phyloP scores from a whole-genome alignment of 2,113 vertebrate species.

The Myanophis thanlyinensis region DNA sequence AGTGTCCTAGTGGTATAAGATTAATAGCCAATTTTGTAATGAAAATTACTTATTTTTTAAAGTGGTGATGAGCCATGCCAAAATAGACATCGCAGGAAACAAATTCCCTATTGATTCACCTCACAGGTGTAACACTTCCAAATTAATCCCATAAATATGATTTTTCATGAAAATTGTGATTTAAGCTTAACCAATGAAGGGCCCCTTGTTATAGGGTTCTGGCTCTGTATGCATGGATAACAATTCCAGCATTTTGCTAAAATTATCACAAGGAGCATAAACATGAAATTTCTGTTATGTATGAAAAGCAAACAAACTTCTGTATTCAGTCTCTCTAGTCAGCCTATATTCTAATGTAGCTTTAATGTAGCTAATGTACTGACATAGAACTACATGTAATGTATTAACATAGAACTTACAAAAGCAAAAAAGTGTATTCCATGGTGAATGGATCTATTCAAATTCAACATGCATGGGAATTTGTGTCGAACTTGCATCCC shows the following conservation, averaged over 20 bases:
- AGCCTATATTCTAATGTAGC: background rate
- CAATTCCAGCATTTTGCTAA: background rate
- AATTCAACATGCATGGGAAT: background rate
- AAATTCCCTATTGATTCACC: constrained; percentile 33
- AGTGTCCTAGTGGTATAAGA: constrained; percentile 29
- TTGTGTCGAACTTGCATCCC: background rate
- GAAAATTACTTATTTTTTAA: constrained; percentile 49
- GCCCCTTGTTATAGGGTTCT: background rate
- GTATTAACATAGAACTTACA: background rate
- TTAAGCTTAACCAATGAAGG: background rate
- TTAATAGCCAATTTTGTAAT: constrained; percentile 25
- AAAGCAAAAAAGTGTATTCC: background rate
- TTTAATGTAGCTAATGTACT: too few relatives aligned
- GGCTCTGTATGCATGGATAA: background rate
- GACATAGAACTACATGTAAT: too few relatives aligned
- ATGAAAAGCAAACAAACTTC: background rate
- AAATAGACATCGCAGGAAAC: constrained; percentile 43
- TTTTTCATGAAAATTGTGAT: background rate
- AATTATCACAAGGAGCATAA: background rate
- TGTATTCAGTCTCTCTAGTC: background rate
- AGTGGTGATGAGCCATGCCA: constrained; percentile 41
- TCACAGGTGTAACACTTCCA: constrained; percentile 17
- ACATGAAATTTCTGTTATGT: background rate
- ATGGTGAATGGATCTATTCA: background rate
- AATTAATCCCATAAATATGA: constrained; percentile 16